Base-by-base conservation (phyloP, 2,113 vertebrate genomes). In the western clawed frog (Xenopus tropicalis) region DNA sequence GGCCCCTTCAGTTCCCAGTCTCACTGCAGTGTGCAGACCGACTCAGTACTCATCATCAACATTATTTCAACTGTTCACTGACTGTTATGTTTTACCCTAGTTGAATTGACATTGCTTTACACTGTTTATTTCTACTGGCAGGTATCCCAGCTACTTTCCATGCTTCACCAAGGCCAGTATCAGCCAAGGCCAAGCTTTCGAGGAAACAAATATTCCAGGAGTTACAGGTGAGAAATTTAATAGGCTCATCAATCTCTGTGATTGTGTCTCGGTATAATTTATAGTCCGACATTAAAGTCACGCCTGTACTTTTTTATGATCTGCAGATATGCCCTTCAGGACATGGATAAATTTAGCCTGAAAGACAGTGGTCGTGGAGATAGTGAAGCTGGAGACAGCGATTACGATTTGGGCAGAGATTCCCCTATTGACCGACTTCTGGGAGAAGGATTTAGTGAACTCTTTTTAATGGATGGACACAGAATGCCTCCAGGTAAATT, bases 61-160 rank as follows among this genome's bases (percentile, higher is more conserved):
- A 48, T 14, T 17, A 48, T 48, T 12, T 6, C 13, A 54, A 54
- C 16, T 54, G 19, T 54, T 54, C 19, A 54, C 16, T 48, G 52
- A 54, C 16, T 54, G 24, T 54, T 64, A 44, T 64, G 24, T 63
- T 54, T 24, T 48, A 51, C 23, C 14, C 61, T 65, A 23, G 57
- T 59, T 23, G 4, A 59, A 59, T 23, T 59, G 19, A 54, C 19
- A 61, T 71, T 23, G 37, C 23, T 62, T 59, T 59, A 24, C 10
- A 24, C 56, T 42, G 20, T 37, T 25, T 17, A 61, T 88, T 82
- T 80, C 82, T 85, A 90, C 91, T 90, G 94, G 94, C 95, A 98
- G 98, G 97, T 99, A 80, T 99, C 97, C 84, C 97, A 99, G 88
- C 95, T 99, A 91, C 95, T 99, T 81, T 98, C 96, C 11, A 98